Evolutionary conservation across 2,888 invertebrate genomes (phyloP).

Genomic region (Amiota communis): DNA sequence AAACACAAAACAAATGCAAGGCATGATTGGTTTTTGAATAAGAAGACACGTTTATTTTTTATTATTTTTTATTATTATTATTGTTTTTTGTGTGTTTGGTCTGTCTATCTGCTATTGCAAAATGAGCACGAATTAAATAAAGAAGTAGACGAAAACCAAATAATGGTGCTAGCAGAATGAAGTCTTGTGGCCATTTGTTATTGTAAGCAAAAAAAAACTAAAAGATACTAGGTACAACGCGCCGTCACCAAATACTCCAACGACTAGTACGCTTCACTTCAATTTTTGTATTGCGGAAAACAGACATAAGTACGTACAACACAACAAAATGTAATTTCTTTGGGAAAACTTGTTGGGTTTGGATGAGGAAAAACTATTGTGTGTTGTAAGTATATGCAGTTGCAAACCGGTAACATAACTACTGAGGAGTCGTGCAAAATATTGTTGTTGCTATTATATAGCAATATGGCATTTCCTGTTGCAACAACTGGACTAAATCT

Average conservation of each 20-base stretch:
- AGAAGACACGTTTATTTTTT: conserved; percentile 22
- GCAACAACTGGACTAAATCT: conserved; percentile 14
- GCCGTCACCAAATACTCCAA: too few species aligned
- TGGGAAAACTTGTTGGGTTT: conserved; percentile 41
- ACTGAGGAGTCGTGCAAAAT: conserved; percentile 37
- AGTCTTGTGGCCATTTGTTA: conserved; percentile 28
- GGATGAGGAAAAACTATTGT: conserved; percentile 58
- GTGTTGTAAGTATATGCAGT: conserved; percentile 49
- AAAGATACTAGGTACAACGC: too few species aligned
- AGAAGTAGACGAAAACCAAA: conserved; percentile 31
- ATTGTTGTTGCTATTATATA: conserved; percentile 39
- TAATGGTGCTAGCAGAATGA: conserved; percentile 56
- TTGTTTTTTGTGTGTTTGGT: conserved; percentile 57
- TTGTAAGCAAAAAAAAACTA: background rate
- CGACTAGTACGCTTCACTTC: background rate
- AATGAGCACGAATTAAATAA: conserved; percentile 27
- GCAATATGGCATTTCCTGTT: conserved; percentile 50
- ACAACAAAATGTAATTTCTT: conserved; percentile 22
- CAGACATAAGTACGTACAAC: too few species aligned
- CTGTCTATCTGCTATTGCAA: conserved; percentile 45
- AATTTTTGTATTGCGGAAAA: conserved; percentile 57
- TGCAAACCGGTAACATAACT: conserved; percentile 61
- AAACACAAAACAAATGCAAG: conserved; percentile 20
- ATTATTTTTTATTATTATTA: conserved; percentile 39
- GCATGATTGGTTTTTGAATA: background rate